These are phyloP conservation scores for Daubentonia madagascariensis DNA, from an alignment of 2,113 vertebrate genomes.

Conservation along the genomic window DNA sequence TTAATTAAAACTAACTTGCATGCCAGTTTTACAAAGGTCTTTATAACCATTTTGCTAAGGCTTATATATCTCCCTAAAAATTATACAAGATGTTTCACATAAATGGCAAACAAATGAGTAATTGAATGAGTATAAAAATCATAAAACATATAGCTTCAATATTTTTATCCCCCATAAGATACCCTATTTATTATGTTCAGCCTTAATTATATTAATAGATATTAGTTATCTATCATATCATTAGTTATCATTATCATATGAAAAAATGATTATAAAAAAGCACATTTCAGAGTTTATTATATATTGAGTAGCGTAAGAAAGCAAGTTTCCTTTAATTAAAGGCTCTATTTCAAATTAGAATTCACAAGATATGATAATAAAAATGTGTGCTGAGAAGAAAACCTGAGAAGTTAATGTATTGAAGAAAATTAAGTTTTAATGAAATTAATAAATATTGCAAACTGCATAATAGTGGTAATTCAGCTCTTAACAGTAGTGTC, in stretches of 20 bases:
- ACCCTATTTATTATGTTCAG: background rate
- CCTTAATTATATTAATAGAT: background rate
- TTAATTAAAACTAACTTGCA: conserved; percentile 49
- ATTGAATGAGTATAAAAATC: background rate
- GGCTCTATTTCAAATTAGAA: conserved; percentile 39
- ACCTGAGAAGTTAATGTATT: conserved; percentile 30
- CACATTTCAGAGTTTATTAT: background rate
- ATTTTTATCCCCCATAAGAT: background rate
- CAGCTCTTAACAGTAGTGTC: background rate
- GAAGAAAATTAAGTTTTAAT: conserved; percentile 53
- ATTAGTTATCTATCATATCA: background rate
- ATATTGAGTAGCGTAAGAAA: background rate
- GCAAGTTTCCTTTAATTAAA: conserved; percentile 55
- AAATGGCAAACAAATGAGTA: background rate
- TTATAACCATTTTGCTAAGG: conserved; percentile 20
- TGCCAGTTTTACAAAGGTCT: background rate
- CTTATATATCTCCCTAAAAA: accelerated
- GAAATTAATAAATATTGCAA: conserved; percentile 59
- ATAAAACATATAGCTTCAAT: background rate
- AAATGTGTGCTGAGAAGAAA: conserved; percentile 46
- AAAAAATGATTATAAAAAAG: background rate
- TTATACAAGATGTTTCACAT: conserved; percentile 4
- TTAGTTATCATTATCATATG: background rate
- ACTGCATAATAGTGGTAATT: background rate
- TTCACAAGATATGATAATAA: background rate